Conservation (phyloP, 2,888 invertebrate species). For the Pomacea canaliculata region DNA sequence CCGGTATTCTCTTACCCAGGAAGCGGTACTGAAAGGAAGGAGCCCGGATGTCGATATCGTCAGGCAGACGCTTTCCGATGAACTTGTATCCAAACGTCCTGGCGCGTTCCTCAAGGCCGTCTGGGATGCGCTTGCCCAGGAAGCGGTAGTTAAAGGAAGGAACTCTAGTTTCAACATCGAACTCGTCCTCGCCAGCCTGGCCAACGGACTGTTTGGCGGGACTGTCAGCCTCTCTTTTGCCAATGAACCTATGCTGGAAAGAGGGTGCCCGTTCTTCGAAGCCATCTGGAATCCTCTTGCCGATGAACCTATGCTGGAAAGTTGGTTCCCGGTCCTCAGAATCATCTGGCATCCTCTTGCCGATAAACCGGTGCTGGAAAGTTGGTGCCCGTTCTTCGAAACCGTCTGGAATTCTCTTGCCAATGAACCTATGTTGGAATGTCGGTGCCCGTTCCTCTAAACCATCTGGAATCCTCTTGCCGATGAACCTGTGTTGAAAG, state of each 20-base stretch:
- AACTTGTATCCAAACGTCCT: slow-evolving; percentile 4
- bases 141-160: slow-evolving; percentile 7
- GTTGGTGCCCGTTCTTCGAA: slow-evolving; percentile 3
- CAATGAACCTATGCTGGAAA: slow-evolving; percentile 25
- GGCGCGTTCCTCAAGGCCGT: slow-evolving; percentile 1
- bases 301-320: slow-evolving; percentile 28
- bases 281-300: slow-evolving; percentile 20
- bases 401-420: slow-evolving; percentile 18
- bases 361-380: slow-evolving; percentile 23
- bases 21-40: slow-evolving; percentile 22
- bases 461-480: slow-evolving; percentile 4
- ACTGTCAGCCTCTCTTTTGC: slow-evolving; percentile 12
- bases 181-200: slow-evolving; percentile 1
- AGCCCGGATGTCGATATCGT: neutral
- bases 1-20: slow-evolving; percentile 28
- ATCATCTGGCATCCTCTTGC: slow-evolving; percentile 17
- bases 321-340: slow-evolving; percentile 4
- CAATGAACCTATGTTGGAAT: slow-evolving; percentile 25
- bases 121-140: slow-evolving; percentile 10
- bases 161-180: neutral
- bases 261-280: slow-evolving; percentile 4
- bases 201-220: neutral
- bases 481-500: slow-evolving; percentile 10
- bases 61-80: slow-evolving; percentile 22
- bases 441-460: slow-evolving; percentile 10